Evolutionary conservation across 1,140 invertebrate genomes (phyloP).

Genomic region (Brachionus paranguensis): DNA sequence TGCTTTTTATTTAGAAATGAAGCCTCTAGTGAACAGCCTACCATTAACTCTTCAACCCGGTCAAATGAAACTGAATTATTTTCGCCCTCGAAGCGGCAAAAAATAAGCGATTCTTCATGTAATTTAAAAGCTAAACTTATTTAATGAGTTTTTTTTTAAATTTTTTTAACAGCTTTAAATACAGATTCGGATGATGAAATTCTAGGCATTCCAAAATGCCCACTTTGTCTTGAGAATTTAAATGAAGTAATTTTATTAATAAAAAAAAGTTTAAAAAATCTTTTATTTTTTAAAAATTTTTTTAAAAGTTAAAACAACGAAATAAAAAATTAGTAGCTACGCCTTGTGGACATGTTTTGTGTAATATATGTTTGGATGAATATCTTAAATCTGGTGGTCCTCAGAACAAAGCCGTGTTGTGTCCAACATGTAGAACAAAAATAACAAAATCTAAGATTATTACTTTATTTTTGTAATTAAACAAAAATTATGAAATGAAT

Average conservation of each 20-base stretch:
- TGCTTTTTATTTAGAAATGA: neutral
- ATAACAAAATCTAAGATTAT: neutral
- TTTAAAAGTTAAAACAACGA: neutral
- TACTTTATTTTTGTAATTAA: constrained; percentile 4
- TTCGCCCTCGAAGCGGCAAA: neutral
- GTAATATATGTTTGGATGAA: constrained; percentile 25
- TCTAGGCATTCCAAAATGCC: constrained; percentile 12
- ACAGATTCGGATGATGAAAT: neutral
- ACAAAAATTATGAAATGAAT: neutral
- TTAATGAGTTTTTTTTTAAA: no score
- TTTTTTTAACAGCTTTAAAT: neutral
- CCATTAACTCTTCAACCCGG: neutral
- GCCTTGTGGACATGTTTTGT: constrained; percentile 27
- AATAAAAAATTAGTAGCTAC: constrained; percentile 25
- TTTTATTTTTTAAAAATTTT: neutral
- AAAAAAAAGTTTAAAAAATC: neutral
- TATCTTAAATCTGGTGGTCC: neutral
- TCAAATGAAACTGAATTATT: neutral
- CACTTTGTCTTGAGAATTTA: constrained; percentile 34
- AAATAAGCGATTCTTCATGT: neutral
- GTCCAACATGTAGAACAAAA: constrained; percentile 31
- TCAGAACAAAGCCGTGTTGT: neutral
- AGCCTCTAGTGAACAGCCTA: neutral
- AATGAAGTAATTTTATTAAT: neutral
- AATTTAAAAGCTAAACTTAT: neutral